These are phyloP conservation scores for Microcebus griseorufus DNA, from an alignment of 2,113 vertebrate species.

Conservation along the genomic window DNA sequence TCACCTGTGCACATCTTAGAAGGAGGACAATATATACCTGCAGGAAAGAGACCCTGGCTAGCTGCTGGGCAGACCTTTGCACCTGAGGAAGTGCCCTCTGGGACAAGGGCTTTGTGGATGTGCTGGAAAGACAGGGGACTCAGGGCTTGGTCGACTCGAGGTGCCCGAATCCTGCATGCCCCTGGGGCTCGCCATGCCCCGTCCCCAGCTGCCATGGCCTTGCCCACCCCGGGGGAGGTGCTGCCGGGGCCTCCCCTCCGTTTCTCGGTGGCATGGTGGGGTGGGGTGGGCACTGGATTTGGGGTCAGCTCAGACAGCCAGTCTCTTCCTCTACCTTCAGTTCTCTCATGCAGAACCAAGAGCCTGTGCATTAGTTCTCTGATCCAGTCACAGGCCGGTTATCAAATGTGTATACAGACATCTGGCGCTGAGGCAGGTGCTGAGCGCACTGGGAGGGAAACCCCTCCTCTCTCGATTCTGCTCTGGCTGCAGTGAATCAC, in stretches of 20 bases:
- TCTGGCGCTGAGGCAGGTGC: background rate
- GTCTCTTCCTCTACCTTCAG: background rate
- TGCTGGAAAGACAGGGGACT: background rate
- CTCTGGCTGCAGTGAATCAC: background rate
- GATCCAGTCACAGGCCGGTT: background rate
- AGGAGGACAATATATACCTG: background rate
- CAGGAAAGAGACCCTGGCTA: background rate
- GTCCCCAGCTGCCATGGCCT: background rate
- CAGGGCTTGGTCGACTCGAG: no score
- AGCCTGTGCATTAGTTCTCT: background rate
- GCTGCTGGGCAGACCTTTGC: background rate
- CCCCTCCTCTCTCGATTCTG: background rate
- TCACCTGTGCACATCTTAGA: background rate
- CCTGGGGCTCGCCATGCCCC: no score
- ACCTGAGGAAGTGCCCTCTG: rapidly evolving
- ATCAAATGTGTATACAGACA: background rate
- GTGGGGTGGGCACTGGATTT: background rate
- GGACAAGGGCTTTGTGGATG: background rate
- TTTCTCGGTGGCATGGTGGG: background rate
- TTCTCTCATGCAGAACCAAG: background rate
- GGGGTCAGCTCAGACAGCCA: background rate
- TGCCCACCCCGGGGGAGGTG: background rate
- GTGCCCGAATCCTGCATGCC: background rate
- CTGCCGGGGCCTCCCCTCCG: background rate
- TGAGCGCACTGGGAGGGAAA: background rate